Conservation (phyloP, 2,888 invertebrate genomes). For the Hirtodrosophila alboralis region DNA sequence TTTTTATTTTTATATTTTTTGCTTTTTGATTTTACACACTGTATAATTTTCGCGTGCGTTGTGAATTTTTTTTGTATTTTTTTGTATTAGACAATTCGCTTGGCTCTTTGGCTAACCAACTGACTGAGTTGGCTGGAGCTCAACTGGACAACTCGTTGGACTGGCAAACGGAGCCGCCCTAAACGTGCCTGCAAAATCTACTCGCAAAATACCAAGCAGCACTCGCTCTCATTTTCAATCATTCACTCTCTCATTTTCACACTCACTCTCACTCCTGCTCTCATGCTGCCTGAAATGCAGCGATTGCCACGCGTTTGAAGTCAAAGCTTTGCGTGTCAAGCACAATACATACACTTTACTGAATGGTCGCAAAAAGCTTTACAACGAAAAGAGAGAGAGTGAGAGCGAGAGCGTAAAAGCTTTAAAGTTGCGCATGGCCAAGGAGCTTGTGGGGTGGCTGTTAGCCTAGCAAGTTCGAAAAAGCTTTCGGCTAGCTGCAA, state of each 20-base stretch:
- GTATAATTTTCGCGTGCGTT: slow-evolving; percentile 40
- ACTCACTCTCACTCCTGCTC: not conserved
- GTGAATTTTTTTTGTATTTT: slow-evolving; percentile 1
- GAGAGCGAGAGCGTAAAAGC: slow-evolving; percentile 19
- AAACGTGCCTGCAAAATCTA: slow-evolving; percentile 27
- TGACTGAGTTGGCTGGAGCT: slow-evolving; percentile 55
- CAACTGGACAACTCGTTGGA: slow-evolving; percentile 48
- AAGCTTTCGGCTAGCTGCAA: slow-evolving; percentile 30
- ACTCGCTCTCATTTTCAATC: slow-evolving; percentile 12
- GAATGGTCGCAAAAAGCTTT: slow-evolving; percentile 49
- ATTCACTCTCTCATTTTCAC: not conserved
- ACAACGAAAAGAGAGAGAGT: slow-evolving; percentile 2
- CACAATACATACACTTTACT: slow-evolving; percentile 53
- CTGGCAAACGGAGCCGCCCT: slow-evolving; percentile 62
- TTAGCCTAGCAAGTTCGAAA: slow-evolving; percentile 35
- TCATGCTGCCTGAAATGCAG: slow-evolving; percentile 1
- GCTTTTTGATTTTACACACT: slow-evolving; percentile 23
- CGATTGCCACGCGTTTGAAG: slow-evolving; percentile 30
- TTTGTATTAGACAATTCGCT: slow-evolving; percentile 29
- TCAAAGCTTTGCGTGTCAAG: slow-evolving; percentile 16
- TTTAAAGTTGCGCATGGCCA: slow-evolving; percentile 23
- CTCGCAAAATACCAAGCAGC: too few relatives aligned
- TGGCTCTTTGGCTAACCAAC: slow-evolving; percentile 46
- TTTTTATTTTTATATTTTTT: not conserved
- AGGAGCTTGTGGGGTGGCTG: slow-evolving; percentile 14